Conservation (phyloP, 2,113 vertebrate genomes). For the Tachuris rubrigastra region DNA sequence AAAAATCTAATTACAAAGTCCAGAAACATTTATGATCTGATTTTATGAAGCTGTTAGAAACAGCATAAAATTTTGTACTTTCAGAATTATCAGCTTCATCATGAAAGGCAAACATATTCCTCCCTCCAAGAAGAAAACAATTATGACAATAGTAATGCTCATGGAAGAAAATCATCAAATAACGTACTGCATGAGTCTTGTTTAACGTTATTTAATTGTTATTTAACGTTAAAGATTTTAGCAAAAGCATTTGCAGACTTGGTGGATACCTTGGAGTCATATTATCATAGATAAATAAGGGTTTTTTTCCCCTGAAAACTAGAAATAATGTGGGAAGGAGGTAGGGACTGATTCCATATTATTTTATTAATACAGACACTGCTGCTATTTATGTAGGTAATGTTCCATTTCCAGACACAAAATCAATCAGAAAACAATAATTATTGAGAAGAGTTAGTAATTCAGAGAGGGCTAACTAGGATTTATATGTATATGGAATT, state of each 20-base stretch:
- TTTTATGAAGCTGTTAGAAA: background rate
- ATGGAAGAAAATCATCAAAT: background rate
- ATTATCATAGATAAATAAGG: background rate
- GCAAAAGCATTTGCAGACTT: background rate
- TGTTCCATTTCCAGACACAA: background rate
- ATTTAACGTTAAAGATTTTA: background rate
- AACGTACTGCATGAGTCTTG: background rate
- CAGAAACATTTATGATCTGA: background rate
- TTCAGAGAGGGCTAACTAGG: background rate
- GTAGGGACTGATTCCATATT: background rate
- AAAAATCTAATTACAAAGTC: background rate
- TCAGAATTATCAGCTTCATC: background rate
- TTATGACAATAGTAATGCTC: background rate
- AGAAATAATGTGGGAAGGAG: background rate
- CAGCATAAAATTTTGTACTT: background rate
- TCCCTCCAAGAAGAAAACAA: background rate
- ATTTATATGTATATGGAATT: background rate
- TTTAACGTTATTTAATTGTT: background rate
- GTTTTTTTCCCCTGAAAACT: background rate
- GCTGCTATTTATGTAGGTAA: background rate
- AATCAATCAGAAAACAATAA: background rate
- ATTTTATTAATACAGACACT: background rate
- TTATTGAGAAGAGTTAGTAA: background rate
- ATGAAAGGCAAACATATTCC: background rate
- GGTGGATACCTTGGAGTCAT: too few relatives aligned